These are phyloP conservation scores for Chaetogeoica ovagalla DNA, from an alignment of 2,888 invertebrate species.

Conservation along the genomic window DNA sequence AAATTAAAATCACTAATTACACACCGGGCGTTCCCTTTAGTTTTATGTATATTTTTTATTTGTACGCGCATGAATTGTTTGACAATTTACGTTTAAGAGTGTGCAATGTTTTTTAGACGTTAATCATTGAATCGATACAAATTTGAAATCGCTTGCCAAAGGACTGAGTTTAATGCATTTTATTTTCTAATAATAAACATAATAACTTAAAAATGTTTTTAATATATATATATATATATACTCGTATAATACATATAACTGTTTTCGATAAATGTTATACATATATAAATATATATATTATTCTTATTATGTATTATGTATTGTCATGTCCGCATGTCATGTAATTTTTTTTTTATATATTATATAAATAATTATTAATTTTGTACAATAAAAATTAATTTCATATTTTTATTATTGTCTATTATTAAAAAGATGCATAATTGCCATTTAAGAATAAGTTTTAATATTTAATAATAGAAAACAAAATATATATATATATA, in stretches of 20 bases:
- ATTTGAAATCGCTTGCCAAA: slow-evolving; percentile 43
- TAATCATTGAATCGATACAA: slow-evolving; percentile 16
- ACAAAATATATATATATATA: neutral
- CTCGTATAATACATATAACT: neutral
- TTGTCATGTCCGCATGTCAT: neutral
- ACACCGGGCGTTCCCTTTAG: too few relatives aligned
- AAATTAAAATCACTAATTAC: too few relatives aligned
- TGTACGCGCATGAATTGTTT: neutral
- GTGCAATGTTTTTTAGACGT: slow-evolving; percentile 22
- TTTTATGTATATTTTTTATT: too few relatives aligned
- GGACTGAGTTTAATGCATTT: slow-evolving; percentile 38
- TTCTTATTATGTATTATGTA: neutral
- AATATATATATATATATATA: too few relatives aligned
- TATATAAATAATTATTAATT: neutral
- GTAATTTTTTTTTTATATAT: neutral
- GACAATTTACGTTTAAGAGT: slow-evolving; percentile 12
- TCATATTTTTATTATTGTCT: slow-evolving; percentile 33
- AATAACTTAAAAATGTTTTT: slow-evolving; percentile 24
- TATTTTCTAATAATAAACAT: slow-evolving; percentile 42
- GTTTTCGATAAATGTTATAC: neutral
- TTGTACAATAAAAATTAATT: slow-evolving; percentile 15
- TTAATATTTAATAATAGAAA: slow-evolving; percentile 12
- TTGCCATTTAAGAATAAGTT: slow-evolving; percentile 41
- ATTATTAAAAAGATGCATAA: slow-evolving; percentile 36
- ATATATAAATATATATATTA: neutral